Conservation (phyloP, 2,113 vertebrate genomes). For the Oxyura jamaicensis region DNA sequence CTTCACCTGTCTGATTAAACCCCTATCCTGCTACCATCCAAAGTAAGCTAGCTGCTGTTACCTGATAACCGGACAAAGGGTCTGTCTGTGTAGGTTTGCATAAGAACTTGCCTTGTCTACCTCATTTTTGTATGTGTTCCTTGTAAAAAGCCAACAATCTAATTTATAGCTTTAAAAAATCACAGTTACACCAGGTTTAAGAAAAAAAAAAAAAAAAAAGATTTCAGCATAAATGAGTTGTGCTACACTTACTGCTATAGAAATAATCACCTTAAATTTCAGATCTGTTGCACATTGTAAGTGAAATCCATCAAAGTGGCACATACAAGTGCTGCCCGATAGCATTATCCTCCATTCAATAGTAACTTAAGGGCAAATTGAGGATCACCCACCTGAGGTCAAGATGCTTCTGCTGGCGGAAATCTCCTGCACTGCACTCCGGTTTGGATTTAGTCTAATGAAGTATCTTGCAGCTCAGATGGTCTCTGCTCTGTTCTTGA, state of each 20-base stretch:
- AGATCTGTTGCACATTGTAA: rapidly evolving
- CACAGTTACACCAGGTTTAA: neutral
- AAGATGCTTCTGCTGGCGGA: neutral
- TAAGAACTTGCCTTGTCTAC: neutral
- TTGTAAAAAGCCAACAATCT: neutral
- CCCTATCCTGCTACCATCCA: no score
- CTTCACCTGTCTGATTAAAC: neutral
- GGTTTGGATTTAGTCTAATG: neutral
- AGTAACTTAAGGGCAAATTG: neutral
- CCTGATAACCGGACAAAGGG: neutral
- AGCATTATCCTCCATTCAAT: neutral
- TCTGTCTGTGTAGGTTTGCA: no score
- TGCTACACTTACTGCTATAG: no score
- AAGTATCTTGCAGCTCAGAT: neutral
- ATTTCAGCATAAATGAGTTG: neutral
- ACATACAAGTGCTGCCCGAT: neutral
- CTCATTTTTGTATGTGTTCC: neutral
- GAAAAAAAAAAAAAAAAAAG: neutral
- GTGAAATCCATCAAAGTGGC: neutral
- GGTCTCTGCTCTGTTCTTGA: neutral
- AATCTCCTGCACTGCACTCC: neutral
- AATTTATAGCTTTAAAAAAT: neutral
- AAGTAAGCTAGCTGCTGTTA: no score
- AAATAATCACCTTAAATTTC: neutral
- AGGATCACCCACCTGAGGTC: neutral